Percentiles rank a stretch among this genome's conserved stretches.
Conservation (phyloP, 1,140 invertebrate genomes). For the Melitaea cinxia region DNA sequence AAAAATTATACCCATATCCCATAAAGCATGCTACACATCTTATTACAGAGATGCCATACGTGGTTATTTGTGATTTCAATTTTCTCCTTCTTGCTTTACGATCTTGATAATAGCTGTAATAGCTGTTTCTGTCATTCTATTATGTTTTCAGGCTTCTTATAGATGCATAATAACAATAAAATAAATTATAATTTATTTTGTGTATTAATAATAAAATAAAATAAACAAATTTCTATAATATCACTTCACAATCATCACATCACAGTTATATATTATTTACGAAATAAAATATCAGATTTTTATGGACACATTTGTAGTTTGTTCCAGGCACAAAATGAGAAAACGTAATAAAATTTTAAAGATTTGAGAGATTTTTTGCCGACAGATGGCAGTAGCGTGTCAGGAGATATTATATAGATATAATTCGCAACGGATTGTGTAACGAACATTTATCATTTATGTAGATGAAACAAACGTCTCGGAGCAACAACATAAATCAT, state of each 20-base stretch:
- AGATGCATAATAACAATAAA: not conserved
- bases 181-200: no score
- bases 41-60: not conserved
- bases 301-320: no score
- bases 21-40: not conserved
- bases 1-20: conserved; percentile 28
- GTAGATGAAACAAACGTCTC: conserved; percentile 58
- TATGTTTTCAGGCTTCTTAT: not conserved
- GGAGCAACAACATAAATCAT: conserved; percentile 67
- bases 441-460: conserved; percentile 57
- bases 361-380: conserved; percentile 12
- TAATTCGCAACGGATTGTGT: conserved; percentile 14
- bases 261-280: no score
- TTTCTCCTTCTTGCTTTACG: conserved; percentile 8
- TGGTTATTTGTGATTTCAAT: conserved; percentile 15
- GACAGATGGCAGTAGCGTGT: conserved; percentile 3
- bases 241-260: no score
- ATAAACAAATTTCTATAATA: no score
- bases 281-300: no score
- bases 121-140: not conserved
- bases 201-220: no score
- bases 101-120: conserved; percentile 1
- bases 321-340: no score
- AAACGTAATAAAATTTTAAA: no score
- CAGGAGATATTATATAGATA: conserved; percentile 14